Conservation (phyloP, 37 sponge, comb jelly and placozoan species). For the Axinella damicornis region DNA sequence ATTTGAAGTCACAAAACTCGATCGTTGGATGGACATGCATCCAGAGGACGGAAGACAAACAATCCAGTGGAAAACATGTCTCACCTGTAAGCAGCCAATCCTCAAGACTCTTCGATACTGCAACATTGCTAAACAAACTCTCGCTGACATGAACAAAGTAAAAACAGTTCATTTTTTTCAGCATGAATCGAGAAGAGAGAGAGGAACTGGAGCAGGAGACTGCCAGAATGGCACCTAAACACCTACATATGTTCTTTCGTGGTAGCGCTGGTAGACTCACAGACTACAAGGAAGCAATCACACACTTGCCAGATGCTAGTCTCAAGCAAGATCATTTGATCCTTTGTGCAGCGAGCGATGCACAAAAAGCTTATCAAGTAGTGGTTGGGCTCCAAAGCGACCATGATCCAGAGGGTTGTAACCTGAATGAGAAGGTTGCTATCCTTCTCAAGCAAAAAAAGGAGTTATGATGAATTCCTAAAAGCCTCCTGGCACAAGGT, state of each 20-base stretch:
- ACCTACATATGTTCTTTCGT: no score
- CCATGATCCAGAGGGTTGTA: no score
- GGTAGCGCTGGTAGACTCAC: no score
- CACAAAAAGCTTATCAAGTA: no score
- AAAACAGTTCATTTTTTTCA: not conserved
- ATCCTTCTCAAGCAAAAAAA: not conserved
- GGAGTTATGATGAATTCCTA: not conserved
- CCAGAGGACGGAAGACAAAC: not conserved
- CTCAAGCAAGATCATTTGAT: no score
- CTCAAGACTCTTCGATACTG: not conserved
- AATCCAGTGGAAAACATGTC: constrained; percentile 7
- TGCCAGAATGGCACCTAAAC: no score
- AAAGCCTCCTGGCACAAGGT: not conserved
- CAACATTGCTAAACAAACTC: not conserved
- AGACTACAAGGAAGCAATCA: no score
- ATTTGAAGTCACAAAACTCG: not conserved
- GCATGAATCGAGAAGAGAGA: not conserved
- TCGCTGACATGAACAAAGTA: not conserved
- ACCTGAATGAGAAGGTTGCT: no score
- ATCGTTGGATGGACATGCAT: constrained; percentile 4
- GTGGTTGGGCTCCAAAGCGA: no score
- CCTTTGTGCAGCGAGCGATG: no score
- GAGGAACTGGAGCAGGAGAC: not conserved
- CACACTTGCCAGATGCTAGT: no score
- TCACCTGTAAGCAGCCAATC: not conserved